Conservation (phyloP, 2,888 invertebrate genomes). For the Dioctria linearis region DNA sequence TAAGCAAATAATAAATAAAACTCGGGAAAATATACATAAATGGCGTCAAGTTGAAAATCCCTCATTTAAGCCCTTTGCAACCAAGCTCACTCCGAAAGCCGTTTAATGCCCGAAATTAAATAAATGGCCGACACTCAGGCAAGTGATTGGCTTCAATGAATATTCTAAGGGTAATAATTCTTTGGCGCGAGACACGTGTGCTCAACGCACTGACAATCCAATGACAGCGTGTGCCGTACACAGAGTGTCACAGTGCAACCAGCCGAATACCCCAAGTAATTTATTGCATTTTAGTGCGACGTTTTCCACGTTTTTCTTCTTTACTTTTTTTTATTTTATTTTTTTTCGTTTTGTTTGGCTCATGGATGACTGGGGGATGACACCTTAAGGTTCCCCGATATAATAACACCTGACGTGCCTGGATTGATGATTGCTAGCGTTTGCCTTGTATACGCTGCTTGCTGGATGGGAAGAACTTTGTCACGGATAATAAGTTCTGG, state of each 20-base stretch:
- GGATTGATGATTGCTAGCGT: neutral
- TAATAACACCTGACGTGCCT: slow-evolving; percentile 32
- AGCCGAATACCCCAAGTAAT: neutral
- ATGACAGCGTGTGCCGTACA: slow-evolving; percentile 31
- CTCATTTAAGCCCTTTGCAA: slow-evolving; percentile 28
- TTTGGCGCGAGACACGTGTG: slow-evolving; percentile 29
- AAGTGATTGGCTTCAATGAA: slow-evolving; percentile 49
- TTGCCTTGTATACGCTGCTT: neutral
- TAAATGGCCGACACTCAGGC: slow-evolving; percentile 40
- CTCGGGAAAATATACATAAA: neutral
- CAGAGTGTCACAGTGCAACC: slow-evolving; percentile 26
- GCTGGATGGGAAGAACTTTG: neutral
- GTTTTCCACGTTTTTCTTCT: slow-evolving; percentile 21
- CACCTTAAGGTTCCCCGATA: slow-evolving; percentile 23
- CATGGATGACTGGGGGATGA: neutral
- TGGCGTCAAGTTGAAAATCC: slow-evolving; percentile 33
- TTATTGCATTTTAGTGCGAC: slow-evolving; percentile 35
- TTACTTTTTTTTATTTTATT: no score
- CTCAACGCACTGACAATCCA: slow-evolving; percentile 14
- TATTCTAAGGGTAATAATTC: slow-evolving; percentile 31
- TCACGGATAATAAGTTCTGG: neutral
- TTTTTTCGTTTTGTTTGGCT: no score
- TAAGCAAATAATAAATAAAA: no score
- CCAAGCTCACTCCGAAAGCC: slow-evolving; percentile 13
- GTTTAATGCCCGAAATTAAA: slow-evolving; percentile 41